A percentile compares a stretch with the other conserved stretches of the same genome.
Evolutionary conservation across 2,797 vertebrate species (phyloP).

Genomic region (Pygocentrus nattereri): DNA sequence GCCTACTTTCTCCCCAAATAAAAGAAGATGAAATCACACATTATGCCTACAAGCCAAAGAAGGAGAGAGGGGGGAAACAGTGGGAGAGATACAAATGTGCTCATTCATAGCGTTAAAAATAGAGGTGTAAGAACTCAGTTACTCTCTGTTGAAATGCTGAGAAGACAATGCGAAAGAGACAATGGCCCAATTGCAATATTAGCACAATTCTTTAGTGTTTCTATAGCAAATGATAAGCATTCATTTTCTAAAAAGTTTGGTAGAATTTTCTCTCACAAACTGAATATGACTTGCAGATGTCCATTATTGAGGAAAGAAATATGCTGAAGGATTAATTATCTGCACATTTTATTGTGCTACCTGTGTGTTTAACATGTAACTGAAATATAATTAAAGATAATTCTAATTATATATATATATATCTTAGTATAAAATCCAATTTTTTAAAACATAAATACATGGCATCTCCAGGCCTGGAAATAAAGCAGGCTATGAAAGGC

Average conservation of each 20-base stretch:
- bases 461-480: not conserved
- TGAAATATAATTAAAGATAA: no score
- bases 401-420: no score
- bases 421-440: no score
- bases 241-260: not conserved
- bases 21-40: slow-evolving; percentile 62
- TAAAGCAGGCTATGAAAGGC: no score
- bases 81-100: not conserved
- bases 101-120: not conserved
- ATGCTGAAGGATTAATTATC: no score
- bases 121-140: not conserved
- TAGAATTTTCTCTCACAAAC: not conserved
- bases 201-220: not conserved
- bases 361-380: no score
- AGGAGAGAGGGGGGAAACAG: not conserved
- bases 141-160: slow-evolving; percentile 40
- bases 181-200: not conserved
- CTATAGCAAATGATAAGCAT: not conserved
- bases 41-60: slow-evolving; percentile 12
- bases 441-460: not conserved
- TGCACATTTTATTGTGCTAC: no score
- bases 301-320: no score
- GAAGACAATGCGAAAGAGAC: not conserved
- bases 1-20: slow-evolving; percentile 59
- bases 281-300: not conserved